Percentiles rank a stretch among this genome's conserved stretches.
phyloP scores from a whole-genome alignment of 2,797 vertebrate genomes.

The Petrocephalus schoutedeni region DNA sequence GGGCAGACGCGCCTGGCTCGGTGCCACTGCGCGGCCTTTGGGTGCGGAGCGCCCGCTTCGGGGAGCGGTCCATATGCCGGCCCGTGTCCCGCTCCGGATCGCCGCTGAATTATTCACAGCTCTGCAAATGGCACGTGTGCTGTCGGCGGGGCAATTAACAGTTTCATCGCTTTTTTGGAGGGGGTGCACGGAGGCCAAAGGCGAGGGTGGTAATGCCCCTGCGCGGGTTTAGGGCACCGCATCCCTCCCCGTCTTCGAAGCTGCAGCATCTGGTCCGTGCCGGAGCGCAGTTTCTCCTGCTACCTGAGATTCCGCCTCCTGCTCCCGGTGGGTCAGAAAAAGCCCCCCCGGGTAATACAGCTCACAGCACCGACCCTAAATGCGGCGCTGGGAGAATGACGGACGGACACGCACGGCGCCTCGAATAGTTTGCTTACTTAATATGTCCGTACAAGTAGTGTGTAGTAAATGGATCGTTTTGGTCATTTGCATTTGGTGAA shows the following conservation, averaged over 20 bases:
- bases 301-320: background rate
- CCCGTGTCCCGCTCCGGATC: constrained; percentile 1
- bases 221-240: background rate
- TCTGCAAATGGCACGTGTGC: constrained; percentile 12
- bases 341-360: background rate
- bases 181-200: background rate
- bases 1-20: background rate
- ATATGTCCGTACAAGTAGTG: background rate
- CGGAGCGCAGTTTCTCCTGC: background rate
- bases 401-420: background rate
- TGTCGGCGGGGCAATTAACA: background rate
- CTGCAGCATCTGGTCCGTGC: background rate
- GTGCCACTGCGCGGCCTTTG: constrained; percentile 22
- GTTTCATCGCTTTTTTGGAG: background rate
- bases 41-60: background rate
- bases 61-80: constrained; percentile 19
- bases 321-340: background rate
- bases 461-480: background rate
- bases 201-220: background rate
- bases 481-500: background rate
- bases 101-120: constrained; percentile 25
- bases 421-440: background rate
- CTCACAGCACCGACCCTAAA: background rate
- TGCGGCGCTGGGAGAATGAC: background rate
- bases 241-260: background rate